phyloP scores from a whole-genome alignment of 2,113 vertebrate species.

The Piaya cayana region DNA sequence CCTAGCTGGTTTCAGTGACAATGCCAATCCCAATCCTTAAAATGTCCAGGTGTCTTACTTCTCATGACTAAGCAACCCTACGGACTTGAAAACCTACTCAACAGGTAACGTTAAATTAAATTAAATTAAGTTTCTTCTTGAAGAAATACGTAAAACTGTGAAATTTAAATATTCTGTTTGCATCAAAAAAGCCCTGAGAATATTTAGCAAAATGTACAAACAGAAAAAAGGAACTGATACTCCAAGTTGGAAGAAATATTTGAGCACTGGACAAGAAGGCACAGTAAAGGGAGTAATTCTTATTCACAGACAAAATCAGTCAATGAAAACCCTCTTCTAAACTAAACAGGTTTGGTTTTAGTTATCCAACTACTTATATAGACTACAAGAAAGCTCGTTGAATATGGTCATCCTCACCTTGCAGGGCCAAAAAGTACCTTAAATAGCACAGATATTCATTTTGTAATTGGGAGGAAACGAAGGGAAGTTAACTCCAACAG shows the following conservation, averaged over 20 bases:
- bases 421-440: neutral
- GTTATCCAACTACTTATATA: neutral
- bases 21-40: neutral
- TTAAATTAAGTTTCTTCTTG: neutral
- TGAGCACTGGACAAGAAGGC: neutral
- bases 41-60: neutral
- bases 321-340: neutral
- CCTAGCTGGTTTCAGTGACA: neutral
- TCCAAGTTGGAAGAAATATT: neutral
- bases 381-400: neutral
- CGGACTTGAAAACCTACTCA: neutral
- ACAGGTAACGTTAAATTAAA: neutral
- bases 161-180: neutral
- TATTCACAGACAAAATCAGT: neutral
- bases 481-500: neutral
- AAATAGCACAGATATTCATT: neutral
- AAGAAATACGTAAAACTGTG: neutral
- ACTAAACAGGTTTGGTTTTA: neutral
- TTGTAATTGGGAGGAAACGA: neutral
- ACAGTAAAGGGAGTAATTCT: neutral
- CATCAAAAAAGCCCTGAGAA: neutral
- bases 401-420: neutral
- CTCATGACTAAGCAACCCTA: neutral
- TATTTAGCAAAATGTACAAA: neutral
- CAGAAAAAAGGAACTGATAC: neutral